These are phyloP conservation scores for Neomicropteryx cornuta DNA, from an alignment of 1,140 invertebrate species.

Conservation along the genomic window DNA sequence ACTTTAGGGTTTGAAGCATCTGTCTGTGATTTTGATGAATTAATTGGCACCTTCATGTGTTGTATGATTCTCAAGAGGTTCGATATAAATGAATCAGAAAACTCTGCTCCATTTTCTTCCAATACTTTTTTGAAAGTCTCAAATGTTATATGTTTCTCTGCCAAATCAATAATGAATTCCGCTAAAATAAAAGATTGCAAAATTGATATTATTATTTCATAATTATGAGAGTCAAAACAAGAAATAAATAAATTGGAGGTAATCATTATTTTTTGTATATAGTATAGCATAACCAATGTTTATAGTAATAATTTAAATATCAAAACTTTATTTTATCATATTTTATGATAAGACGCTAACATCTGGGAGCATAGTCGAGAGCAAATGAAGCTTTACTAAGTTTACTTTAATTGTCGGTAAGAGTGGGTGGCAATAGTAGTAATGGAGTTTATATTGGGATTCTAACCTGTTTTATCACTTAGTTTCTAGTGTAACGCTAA, in stretches of 20 bases:
- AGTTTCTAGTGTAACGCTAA: too few relatives aligned
- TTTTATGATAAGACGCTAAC: too few relatives aligned
- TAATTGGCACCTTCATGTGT: slow-evolving; percentile 71
- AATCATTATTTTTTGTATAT: too few relatives aligned
- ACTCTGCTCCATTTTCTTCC: slow-evolving; percentile 86
- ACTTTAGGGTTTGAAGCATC: slow-evolving; percentile 25
- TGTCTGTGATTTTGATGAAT: slow-evolving; percentile 13
- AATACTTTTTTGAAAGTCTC: slow-evolving; percentile 81
- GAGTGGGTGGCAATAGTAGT: too few relatives aligned
- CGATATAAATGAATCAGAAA: slow-evolving; percentile 86
- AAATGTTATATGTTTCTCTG: slow-evolving; percentile 77
- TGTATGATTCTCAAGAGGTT: slow-evolving; percentile 90
- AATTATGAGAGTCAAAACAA: slow-evolving; percentile 6
- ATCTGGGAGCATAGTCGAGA: too few relatives aligned
- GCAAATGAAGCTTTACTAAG: too few relatives aligned
- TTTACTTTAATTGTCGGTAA: too few relatives aligned
- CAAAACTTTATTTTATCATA: too few relatives aligned
- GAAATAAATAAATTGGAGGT: slow-evolving; percentile 5
- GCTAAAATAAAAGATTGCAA: slow-evolving; percentile 53
- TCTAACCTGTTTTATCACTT: too few relatives aligned
- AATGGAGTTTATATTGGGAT: too few relatives aligned
- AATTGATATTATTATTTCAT: slow-evolving; percentile 11
- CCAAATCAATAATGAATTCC: slow-evolving; percentile 92
- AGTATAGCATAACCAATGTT: too few relatives aligned
- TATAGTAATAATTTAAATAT: too few relatives aligned